Base-by-base conservation (phyloP, 2,113 vertebrate species). In the Megaceryle torquata region DNA sequence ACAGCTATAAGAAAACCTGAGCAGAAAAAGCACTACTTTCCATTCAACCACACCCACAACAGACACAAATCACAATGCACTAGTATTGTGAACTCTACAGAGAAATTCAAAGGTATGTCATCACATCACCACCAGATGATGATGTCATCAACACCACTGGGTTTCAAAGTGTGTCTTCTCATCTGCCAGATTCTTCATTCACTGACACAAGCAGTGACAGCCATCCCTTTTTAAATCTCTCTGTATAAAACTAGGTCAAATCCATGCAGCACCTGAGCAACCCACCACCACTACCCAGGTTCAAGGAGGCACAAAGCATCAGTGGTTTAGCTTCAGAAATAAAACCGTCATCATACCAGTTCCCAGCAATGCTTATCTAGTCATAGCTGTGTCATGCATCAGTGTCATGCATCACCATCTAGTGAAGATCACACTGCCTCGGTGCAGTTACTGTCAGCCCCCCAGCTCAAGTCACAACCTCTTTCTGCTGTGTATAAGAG, bases 81-180 rank as follows among this genome's bases (percentile, higher is more conserved):
- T 33, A 26, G 15, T 20, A n/a, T 4, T 46, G 67, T n/a, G 50
- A 86, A 56, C 20, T 39, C 29, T 25, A 33, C 13, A 65, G 44
- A 88, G 79, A 53, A 68, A 82, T 57, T 28, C 59, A 48, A 56
- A 88, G 63, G 63, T 86, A 15, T 15, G 9, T 75, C 90, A 48
- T 15, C 2, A 0, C 25, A 41, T 50, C 61, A 82, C 74, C 41
- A 44, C 39, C 39, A 89, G 43, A n/a, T 21, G 12, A 60, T 6
- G 50, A 74, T 17, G 13, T 50, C 0, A 0, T 26, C 74, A 63
- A 13, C 28, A 60, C 3, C 0, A 0, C 0, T 50, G 26, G 13
- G 33, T 44, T 93, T 56, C 35, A 14, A 79, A 72, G 39, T 16
- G 35, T 24, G 11, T 88, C 37, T 64, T 59, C 35, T 72, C 63